Evolutionary conservation across 2,113 vertebrate species (phyloP), one percentile per base, ranked within the genome.

Genomic region (Parotia lawesii): DNA sequence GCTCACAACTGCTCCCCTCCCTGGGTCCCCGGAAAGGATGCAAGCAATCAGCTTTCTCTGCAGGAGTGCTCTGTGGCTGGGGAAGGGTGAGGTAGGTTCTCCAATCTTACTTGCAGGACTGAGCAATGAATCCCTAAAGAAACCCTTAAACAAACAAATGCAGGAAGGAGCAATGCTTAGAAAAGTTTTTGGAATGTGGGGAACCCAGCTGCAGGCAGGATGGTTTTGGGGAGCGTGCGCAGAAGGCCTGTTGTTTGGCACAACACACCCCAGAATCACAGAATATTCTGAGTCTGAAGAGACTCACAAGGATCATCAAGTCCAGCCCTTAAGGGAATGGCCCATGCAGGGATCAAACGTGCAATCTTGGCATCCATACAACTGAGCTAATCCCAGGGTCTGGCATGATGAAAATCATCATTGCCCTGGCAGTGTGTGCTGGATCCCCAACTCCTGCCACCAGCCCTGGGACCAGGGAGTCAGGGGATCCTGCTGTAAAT

Each of bases 341-440:
- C 62, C 37, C 37, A 44, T 31, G 33, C 25, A 67, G 71, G 45
- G 53, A 37, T 58, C 53, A 67, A 51, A 44, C 4, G 7, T 58
- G 14, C 25, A 51, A 21, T 44, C 33, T 10, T 42, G 44, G 17
- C 25, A 37, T 44, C 45, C 72, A 37, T 27, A 31, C 31, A 66
- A 8, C 13, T 22, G 37, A 58, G 53, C 44, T 51, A 51, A 75
- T 66, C 44, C 71, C 37, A 51, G 53, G 51, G 25, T 17, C n/a
- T 2, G 0, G 40, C 13, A 9, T 0, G 5, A 17, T 12, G 23
- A 50, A 74, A 78, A 50, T 33, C 35, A 15, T 14, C 2, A 0
- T 24, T 73, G 12, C 16, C 44, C 7, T 2, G 2, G 48, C 18
- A 11, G 25, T 1, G 25, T 2, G 3, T 22, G 40, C 33, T 71